Conservation (phyloP, 1,140 invertebrate genomes). For the Drosophila rufa region DNA sequence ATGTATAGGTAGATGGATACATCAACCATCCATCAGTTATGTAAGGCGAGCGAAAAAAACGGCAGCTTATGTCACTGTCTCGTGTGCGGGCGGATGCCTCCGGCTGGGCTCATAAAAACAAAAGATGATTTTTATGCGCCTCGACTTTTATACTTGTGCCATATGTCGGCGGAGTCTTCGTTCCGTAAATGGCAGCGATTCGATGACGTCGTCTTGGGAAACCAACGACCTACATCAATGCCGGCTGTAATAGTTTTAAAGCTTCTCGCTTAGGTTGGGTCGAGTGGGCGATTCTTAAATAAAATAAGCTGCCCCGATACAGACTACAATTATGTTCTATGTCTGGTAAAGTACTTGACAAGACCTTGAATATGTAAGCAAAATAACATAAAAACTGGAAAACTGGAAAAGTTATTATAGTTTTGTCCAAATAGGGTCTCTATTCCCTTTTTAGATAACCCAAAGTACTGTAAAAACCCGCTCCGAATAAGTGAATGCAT, state of each 20-base stretch:
- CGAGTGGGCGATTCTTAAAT: slow-evolving; percentile 27
- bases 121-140: slow-evolving; percentile 54
- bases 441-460: neutral
- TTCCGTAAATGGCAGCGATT: slow-evolving; percentile 58
- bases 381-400: neutral
- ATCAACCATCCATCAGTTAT: slow-evolving; percentile 24
- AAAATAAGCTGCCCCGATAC: slow-evolving; percentile 15
- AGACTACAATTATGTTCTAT: slow-evolving; percentile 13
- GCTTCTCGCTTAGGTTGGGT: slow-evolving; percentile 31
- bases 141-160: slow-evolving; percentile 32
- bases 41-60: slow-evolving; percentile 21
- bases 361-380: neutral
- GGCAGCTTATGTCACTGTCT: slow-evolving; percentile 58
- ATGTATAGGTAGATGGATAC: neutral
- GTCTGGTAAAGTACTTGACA: neutral
- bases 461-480: neutral
- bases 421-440: too few relatives aligned
- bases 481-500: neutral
- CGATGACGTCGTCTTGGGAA: slow-evolving; percentile 34
- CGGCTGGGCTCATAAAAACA: slow-evolving; percentile 36
- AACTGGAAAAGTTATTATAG: neutral
- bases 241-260: slow-evolving; percentile 45
- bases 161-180: slow-evolving; percentile 28
- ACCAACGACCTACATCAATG: slow-evolving; percentile 69
- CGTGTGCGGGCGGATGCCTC: slow-evolving; percentile 42